Base-by-base conservation (phyloP, 2,113 vertebrate genomes). In the Silurus asotus region DNA sequence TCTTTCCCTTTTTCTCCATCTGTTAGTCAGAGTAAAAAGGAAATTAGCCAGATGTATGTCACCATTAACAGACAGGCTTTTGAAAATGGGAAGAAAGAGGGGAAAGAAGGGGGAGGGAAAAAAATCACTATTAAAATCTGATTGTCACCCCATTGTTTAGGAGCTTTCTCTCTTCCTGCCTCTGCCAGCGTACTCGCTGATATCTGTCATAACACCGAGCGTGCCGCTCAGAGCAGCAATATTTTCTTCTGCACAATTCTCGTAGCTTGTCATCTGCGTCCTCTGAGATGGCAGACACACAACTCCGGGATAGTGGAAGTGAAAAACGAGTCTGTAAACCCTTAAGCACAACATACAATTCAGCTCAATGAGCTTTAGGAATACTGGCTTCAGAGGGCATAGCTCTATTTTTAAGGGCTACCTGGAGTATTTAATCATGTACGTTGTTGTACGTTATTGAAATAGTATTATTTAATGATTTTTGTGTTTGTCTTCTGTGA, bases 21-120 rank as follows among this genome's bases (percentile, higher is more conserved):
- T 74, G 56, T 82, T 82, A 48, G 69, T 82, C 13, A 9, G 13
- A 80, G 70, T 67, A 67, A 76, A 76, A 64, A 55, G 80, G 70
- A 86, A 86, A 86, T 82, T 83, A 87, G 61, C 80, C 62, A 74
- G 70, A 87, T 83, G 59, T 77, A 25, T 56, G 80, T 20, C 48
- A 82, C 69, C 10, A 55, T 78, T 20, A 56, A 56, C 25, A 82
- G 70, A 48, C 69, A 48, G 19, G 37, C 45, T 28, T 86, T 87
- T 82, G 69, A 65, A 87, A 85, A 20, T 51, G 20, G 13, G 65
- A 61, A 82, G 37, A 81, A 72, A 62, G 79, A 15, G 48, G 55
- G 53, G 49, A 78, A 45, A 56, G 28, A 19, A 11, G 9, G 81
- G 55, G 19, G 69, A 13, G n/a, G 7, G 25, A 6, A 37, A 9